Percentiles rank a stretch among this genome's conserved stretches.
These are phyloP conservation scores for Gobio occitaniae DNA, from an alignment of 2,797 vertebrate genomes.

Conservation along the genomic window DNA sequence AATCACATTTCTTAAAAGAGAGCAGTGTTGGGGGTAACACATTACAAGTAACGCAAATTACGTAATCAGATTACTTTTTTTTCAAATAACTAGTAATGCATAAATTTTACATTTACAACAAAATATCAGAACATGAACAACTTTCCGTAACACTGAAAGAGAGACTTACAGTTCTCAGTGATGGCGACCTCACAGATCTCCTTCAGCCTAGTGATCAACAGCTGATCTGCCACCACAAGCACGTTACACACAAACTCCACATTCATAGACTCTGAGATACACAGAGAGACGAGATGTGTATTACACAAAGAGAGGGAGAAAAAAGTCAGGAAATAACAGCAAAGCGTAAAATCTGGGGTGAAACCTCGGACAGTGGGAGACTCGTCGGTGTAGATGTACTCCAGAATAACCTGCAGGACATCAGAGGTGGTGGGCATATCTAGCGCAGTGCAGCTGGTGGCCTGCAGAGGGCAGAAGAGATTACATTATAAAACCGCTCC, in stretches of 20 bases:
- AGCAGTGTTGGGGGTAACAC: no score
- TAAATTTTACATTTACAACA: background rate
- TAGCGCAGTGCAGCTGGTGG: slow-evolving; percentile 88
- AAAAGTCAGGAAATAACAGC: background rate
- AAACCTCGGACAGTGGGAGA: slow-evolving; percentile 89
- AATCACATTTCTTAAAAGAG: background rate
- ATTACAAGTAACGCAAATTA: background rate
- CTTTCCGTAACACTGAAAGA: background rate
- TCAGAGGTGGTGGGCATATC: slow-evolving; percentile 93
- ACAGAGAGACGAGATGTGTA: background rate
- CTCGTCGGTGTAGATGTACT: slow-evolving; percentile 96
- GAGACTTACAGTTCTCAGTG: slow-evolving; percentile 90
- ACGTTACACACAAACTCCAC: slow-evolving; percentile 94
- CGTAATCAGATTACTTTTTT: background rate
- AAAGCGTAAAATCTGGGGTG: background rate
- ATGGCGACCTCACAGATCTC: slow-evolving; percentile 95
- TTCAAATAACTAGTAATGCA: background rate
- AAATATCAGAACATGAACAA: background rate
- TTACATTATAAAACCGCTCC: background rate
- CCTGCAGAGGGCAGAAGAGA: slow-evolving; percentile 74
- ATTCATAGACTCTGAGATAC: slow-evolving; percentile 84
- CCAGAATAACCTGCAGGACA: slow-evolving; percentile 89
- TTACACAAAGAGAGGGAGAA: background rate
- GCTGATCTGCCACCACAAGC: slow-evolving; percentile 94
- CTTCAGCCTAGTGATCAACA: slow-evolving; percentile 92